These are phyloP conservation scores for Psittacula cyanocephala DNA, from an alignment of 2,113 vertebrate species.

Conservation along the genomic window DNA sequence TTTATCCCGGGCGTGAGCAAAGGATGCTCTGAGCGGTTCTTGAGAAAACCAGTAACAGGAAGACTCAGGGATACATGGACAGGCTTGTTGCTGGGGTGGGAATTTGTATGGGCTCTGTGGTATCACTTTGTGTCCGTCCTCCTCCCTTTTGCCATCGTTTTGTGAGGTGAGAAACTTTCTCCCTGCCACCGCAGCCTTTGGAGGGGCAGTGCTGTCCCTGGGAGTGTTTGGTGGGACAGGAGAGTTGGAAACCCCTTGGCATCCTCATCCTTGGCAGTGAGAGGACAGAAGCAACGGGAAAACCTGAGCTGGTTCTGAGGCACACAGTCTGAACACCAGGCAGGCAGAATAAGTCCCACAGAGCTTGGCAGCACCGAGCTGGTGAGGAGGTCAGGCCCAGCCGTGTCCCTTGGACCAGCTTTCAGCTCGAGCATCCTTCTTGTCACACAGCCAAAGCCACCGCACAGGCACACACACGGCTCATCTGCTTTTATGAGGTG, in stretches of 20 bases:
- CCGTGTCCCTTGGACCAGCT: background rate
- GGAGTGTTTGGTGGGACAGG: background rate
- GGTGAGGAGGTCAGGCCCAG: background rate
- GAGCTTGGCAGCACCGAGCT: accelerated
- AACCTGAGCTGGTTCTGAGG: background rate
- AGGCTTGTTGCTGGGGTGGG: accelerated
- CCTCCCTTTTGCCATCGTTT: background rate
- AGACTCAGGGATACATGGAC: background rate
- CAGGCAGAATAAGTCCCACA: background rate
- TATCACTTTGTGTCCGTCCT: background rate
- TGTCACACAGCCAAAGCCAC: background rate
- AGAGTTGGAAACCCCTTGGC: background rate
- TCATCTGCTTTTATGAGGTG: background rate
- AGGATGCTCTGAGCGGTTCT: background rate
- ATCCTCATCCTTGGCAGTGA: background rate
- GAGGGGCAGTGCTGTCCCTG: background rate
- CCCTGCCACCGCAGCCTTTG: background rate
- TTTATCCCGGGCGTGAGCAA: background rate
- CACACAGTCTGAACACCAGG: background rate
- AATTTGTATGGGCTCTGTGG: background rate
- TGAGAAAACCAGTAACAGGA: background rate
- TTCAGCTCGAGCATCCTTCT: background rate
- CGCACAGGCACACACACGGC: background rate
- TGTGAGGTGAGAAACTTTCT: background rate
- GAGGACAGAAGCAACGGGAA: background rate